Percentiles rank a stretch among this genome's conserved stretches.
Conservation (phyloP, 64 coral and sea anemone genomes). For the Porites australiensis region DNA sequence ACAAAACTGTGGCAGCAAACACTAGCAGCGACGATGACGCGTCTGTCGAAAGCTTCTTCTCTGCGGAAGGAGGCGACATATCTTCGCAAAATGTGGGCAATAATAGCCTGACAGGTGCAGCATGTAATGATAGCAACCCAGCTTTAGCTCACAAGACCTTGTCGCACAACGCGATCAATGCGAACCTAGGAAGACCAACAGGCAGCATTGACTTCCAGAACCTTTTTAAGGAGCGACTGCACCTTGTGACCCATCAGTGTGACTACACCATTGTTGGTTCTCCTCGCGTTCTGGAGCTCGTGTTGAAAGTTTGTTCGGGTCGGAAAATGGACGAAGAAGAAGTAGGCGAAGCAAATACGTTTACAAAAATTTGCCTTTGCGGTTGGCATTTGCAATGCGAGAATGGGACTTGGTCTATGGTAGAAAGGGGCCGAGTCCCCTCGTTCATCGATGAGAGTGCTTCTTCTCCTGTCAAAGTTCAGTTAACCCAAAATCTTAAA, state of each 20-base stretch:
- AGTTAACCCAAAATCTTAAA: background rate
- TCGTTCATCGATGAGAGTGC: background rate
- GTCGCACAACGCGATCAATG: no score
- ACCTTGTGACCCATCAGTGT: background rate
- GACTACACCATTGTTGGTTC: constrained; percentile 17
- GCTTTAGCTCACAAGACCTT: no score
- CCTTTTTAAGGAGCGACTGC: background rate
- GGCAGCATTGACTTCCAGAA: no score
- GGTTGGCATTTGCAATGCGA: constrained; percentile 12
- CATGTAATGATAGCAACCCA: no score
- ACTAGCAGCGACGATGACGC: background rate
- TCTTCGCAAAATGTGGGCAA: no score
- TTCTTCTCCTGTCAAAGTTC: background rate
- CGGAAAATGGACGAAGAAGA: constrained; percentile 31
- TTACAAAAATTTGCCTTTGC: constrained; percentile 31
- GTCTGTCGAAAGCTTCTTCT: background rate
- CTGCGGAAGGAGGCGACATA: background rate
- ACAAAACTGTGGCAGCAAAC: background rate
- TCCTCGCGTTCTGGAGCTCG: constrained; percentile 7
- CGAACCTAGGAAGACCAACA: no score
- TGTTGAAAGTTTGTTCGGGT: background rate
- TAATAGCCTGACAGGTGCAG: background rate
- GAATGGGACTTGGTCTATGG: constrained; percentile 1
- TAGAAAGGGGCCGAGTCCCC: background rate
- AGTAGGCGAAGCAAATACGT: constrained; percentile 17